Base-by-base conservation (phyloP, 2,113 vertebrate species). In the Mustela nigripes region DNA sequence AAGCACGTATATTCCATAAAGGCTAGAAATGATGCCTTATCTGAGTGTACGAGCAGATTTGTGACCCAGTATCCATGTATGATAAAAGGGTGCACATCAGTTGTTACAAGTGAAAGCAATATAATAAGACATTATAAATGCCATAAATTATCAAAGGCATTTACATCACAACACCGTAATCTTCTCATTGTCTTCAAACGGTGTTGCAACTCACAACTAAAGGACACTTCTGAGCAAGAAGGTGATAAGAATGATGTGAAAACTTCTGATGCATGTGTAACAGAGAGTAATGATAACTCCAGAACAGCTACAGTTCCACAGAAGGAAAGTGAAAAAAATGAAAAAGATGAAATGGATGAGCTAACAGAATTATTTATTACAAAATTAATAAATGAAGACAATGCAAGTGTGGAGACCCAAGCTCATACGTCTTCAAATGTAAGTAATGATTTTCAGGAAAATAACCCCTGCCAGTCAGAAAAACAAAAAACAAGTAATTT, bases 11-110 rank as follows among this genome's bases (percentile, higher is more conserved):
- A 98, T 97, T 98, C 98, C 1, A 98, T 99, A 97, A 99, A 99
- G 98, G 97, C 99, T 53, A 99, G 99, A 95, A 99, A 99, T 0
- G 99, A 99, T 74, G 99, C 99, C 16, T 98, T 99, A 3, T 99
- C 99, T 0, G 99, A 99, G 96, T 99, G 99, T 98, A 99, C 99
- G 0, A 99, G 99, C 96, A 99, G 98, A 58, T 99, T 99, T 97
- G 98, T 99, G 50, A 98, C 99, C 28, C 99, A 99, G 36, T 99
- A 99, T 96, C 99, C 99, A 0, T 99, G 99, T 95, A 99, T 99
- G 99, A 99, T 99, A 96, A 99, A 99, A 96, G 99, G 99, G 6
- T 99, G 99, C n/a, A 99, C 99, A 0, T 99, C 99, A 0, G 99
- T 99, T 62, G 99, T 99, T 96, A 99, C 99, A 63, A 99, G 99